A percentile compares a stretch with the other conserved stretches of the same genome.
phyloP scores from a whole-genome alignment of 2,797 vertebrate genomes.

The Eremophila alpestris region DNA sequence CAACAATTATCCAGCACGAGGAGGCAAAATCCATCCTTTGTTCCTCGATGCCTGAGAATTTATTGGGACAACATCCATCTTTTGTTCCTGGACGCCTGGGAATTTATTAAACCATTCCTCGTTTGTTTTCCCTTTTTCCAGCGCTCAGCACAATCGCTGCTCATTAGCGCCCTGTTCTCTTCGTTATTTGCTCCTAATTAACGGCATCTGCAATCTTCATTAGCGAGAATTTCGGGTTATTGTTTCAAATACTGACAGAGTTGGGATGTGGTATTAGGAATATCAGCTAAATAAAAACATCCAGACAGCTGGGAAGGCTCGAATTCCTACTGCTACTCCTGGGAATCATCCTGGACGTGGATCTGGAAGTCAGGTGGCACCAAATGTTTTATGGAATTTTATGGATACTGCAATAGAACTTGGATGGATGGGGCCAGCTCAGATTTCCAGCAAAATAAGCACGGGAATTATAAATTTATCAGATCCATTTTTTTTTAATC shows the following conservation, averaged over 20 bases:
- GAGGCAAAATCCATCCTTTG: rapidly evolving
- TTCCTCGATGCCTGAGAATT: neutral
- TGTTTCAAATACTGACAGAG: neutral
- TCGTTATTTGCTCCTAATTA: neutral
- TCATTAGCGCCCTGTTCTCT: neutral
- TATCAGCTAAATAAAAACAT: neutral
- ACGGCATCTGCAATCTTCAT: neutral
- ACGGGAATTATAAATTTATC: neutral
- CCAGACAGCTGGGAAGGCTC: neutral
- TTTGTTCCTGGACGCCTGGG: neutral
- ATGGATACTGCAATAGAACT: neutral
- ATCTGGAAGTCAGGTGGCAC: neutral
- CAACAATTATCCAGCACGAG: neutral
- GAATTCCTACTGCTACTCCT: neutral
- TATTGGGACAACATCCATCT: too few species aligned
- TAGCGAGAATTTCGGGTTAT: neutral
- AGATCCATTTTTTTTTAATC: rapidly evolving
- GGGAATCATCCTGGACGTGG: neutral
- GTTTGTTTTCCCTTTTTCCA: neutral
- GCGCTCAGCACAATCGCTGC: neutral
- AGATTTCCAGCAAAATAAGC: neutral
- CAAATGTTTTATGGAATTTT: neutral
- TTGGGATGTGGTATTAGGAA: neutral
- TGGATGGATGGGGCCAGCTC: neutral
- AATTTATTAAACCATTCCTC: neutral